Base-by-base conservation (phyloP, 1,140 invertebrate genomes). In the Macrosteles quadrilineatus region DNA sequence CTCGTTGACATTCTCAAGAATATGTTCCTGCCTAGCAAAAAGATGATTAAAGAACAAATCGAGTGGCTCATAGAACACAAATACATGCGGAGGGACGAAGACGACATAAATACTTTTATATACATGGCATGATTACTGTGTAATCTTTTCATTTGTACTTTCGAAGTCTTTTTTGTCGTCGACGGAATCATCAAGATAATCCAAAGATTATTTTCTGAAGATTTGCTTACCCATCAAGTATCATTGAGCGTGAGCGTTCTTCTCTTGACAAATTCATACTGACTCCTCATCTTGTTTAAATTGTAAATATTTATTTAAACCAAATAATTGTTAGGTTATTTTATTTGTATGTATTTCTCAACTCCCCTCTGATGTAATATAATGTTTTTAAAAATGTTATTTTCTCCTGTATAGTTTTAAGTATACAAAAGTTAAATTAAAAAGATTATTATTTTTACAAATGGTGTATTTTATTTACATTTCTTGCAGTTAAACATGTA, bases 31-130 rank as follows among this genome's bases (percentile, higher is more conserved):
- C 98, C 98, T 31, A 97, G 95, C 71, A 98, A 98, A 83, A 98
- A 98, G 83, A 94, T 99, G 90, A 98, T 99, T 73, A 99, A 99
- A 83, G 97, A 99, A 84, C 97, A 99, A 84, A 90, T 99, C 32
- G 97, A 99, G 81, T 99, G 97, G 97, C 86, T 99, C 11, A 99
- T 99, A 74, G 97, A 99, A 83, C 94, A 98, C 79, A 98, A 98
- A 81, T 99, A 98, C 80, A 98, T 99, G 90, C 85, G 88, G 70
- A 86, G 98, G 73, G 96, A 98, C 81, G 96, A 98, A 76, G 94
- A 97, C 74, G 95, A 98, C 81, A 98, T 98, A 77, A 98, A 98
- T 83, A 94, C 93, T 76, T 99, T 98, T 86, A 95, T 98, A 77
- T 99, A 99, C 81, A 94, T 98, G 89, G 95, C 96, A 80, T 98